These are phyloP conservation scores for Trichacis sp. DNA, from an alignment of 2,888 invertebrate genomes.

Conservation along the genomic window DNA sequence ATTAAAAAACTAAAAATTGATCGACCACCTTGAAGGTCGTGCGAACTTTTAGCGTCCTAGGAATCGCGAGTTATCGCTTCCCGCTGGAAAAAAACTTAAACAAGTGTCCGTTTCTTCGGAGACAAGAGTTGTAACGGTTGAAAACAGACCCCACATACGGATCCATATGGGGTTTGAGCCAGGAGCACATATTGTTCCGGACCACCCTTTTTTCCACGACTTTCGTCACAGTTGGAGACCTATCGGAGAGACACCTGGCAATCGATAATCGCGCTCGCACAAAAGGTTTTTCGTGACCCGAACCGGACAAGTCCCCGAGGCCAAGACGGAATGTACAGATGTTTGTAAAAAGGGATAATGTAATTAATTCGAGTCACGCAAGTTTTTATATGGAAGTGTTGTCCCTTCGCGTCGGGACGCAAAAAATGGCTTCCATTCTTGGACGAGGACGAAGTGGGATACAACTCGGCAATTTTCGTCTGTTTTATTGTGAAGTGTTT, in stretches of 20 bases:
- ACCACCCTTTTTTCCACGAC: conserved; percentile 29
- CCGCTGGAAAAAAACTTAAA: no score
- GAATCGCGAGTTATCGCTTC: no score
- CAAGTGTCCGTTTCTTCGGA: conserved; percentile 26
- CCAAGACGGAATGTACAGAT: conserved; percentile 21
- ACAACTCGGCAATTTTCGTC: no score
- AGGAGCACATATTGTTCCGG: conserved; percentile 2
- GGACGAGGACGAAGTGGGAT: no score
- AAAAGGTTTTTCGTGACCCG: conserved; percentile 37
- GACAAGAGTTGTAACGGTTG: conserved; percentile 31
- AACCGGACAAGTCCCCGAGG: conserved; percentile 28
- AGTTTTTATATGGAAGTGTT: neutral
- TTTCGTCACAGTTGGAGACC: conserved; percentile 54
- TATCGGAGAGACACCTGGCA: conserved; percentile 64
- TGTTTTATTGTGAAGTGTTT: no score
- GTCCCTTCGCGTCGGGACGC: no score
- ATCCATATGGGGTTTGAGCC: neutral
- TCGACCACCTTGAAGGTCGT: no score
- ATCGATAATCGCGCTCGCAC: conserved; percentile 54
- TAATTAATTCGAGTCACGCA: conserved; percentile 9
- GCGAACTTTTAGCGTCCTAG: no score
- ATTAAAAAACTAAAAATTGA: no score
- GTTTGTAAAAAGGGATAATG: conserved; percentile 25
- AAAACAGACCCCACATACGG: conserved; percentile 8
- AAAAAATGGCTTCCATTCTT: no score